These are phyloP conservation scores for Pseudorectes ferrugineus DNA, from an alignment of 2,113 vertebrate genomes.

Conservation along the genomic window DNA sequence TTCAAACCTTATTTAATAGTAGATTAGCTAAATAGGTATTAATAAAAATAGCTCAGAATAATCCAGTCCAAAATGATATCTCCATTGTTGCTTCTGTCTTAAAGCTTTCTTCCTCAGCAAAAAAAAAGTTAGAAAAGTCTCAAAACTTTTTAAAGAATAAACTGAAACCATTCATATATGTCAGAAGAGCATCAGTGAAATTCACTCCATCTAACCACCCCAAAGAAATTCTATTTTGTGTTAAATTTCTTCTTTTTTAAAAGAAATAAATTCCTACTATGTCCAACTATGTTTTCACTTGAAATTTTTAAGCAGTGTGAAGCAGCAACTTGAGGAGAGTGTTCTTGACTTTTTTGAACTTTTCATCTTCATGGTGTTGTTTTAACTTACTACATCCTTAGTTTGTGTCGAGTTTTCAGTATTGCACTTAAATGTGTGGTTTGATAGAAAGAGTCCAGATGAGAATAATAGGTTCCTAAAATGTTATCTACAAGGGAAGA, in stretches of 20 bases:
- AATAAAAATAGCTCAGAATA: not conserved
- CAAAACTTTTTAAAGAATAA: not conserved
- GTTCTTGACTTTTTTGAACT: not conserved
- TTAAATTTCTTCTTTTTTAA: not conserved
- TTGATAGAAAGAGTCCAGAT: not conserved
- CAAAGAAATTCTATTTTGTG: not conserved
- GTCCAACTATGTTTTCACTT: not conserved
- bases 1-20: not conserved
- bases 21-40: not conserved
- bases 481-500: not conserved
- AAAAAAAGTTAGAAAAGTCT: not conserved
- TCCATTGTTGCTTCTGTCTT: not conserved
- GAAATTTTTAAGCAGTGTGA: not conserved
- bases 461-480: not conserved
- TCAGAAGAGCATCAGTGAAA: not conserved
- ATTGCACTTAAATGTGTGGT: not conserved
- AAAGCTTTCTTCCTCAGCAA: not conserved
- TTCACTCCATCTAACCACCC: not conserved
- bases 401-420: not conserved
- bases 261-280: not conserved
- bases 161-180: not conserved
- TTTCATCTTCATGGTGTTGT: not conserved
- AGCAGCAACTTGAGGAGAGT: not conserved
- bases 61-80: not conserved
- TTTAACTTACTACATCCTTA: not conserved